Base-by-base conservation (phyloP, 2,113 vertebrate species). In the Xenopus borealis region DNA sequence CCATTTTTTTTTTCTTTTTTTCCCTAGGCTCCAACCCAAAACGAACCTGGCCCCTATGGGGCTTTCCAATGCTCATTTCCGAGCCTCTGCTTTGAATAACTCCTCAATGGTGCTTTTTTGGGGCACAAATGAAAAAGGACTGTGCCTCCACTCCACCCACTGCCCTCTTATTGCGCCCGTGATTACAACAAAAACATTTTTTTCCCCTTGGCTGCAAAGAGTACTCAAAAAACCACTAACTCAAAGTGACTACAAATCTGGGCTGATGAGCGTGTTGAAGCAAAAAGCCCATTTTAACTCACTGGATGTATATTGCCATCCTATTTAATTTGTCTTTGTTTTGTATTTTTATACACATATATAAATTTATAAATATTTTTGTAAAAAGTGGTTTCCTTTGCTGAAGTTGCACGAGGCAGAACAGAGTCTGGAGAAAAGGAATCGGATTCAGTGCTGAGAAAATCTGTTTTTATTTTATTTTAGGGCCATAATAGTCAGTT, bases 11-110 rank as follows among this genome's bases (percentile, higher is more conserved):
- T 27, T 27, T 78, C n/a, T 81, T 63, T 89, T 83, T 76, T 1
- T 52, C 83, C 82, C 12, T 82, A 93, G 91, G 89, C 86, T 91
- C 61, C 66, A 69, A 33, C 61, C 18, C 30, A 88, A 88, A 92
- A 92, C 83, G 80, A 87, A 81, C 81, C 52, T 92, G 75, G 86
- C 91, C 91, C 91, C 91, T 84, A 92, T 93, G 91, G 91, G 91
- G 91, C 90, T 84, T 83, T 87, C 80, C 84, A 87, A 89, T 47
- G 18, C 83, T 90, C 81, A 80, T 88, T 80, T 88, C 84, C 85
- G 83, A 87, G 85, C 78, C 69, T 89, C 90, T 84, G 89, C 87
- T 86, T 92, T 86, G 78, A 57, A 80, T 71, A 84, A 86, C 85
- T 84, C 86, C 87, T 88, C 87, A 86, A 81, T 27, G 91, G 91